Percentiles rank a stretch among this genome's conserved stretches.
phyloP scores from a whole-genome alignment of 2,113 vertebrate genomes.

The Papio anubis region DNA sequence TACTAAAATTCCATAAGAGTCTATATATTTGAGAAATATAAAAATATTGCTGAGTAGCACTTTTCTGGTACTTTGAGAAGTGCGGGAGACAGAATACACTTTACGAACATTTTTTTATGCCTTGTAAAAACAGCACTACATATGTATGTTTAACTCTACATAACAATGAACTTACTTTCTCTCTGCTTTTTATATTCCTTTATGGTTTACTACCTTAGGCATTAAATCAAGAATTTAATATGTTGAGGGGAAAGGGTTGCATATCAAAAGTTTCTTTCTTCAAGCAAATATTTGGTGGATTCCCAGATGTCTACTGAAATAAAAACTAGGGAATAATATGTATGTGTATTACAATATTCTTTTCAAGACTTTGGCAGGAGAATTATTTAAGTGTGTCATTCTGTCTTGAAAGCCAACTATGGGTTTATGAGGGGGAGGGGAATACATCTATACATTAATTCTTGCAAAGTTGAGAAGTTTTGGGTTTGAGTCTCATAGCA shows the following conservation, averaged over 20 bases:
- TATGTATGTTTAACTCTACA: constrained; percentile 50
- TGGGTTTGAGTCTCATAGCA: background rate
- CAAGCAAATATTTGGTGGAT: constrained; percentile 67
- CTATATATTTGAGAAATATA: constrained; percentile 35
- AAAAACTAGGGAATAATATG: constrained; percentile 22
- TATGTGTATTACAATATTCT: constrained; percentile 51
- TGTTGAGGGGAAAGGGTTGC: constrained; percentile 4
- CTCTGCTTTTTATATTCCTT: constrained; percentile 60
- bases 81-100: constrained; percentile 53
- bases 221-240: constrained; percentile 75
- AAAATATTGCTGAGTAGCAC: constrained; percentile 47
- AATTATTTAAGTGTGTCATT: constrained; percentile 53
- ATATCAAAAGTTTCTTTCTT: constrained; percentile 75
- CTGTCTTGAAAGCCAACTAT: constrained; percentile 47
- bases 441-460: constrained; percentile 42
- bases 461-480: constrained; percentile 22
- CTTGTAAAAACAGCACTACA: constrained; percentile 65
- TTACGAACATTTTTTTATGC: constrained; percentile 62
- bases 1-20: constrained; percentile 63
- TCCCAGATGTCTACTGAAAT: constrained; percentile 75
- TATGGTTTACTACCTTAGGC: constrained; percentile 66
- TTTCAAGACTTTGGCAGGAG: constrained; percentile 64
- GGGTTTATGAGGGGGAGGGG: background rate
- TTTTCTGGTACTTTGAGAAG: constrained; percentile 55
- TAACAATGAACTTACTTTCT: constrained; percentile 72